A percentile compares a stretch with the other conserved stretches of the same genome.
These are phyloP conservation scores for Aegotheles bennettii DNA, from an alignment of 2,113 vertebrate genomes.

Conservation along the genomic window DNA sequence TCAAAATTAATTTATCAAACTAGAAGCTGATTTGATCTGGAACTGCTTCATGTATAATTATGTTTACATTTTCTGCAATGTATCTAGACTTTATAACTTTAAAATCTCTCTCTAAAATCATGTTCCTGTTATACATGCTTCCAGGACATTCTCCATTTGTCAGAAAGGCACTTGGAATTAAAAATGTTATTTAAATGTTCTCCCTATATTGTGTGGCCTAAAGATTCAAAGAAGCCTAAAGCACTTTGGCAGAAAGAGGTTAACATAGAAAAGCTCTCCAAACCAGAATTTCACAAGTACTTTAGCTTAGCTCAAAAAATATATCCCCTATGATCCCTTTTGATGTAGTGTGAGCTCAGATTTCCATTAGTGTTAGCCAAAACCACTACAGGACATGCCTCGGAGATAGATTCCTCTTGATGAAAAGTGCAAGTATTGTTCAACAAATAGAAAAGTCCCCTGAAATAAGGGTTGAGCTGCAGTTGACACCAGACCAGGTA, in stretches of 20 bases:
- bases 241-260: not conserved
- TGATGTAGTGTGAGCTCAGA: not conserved
- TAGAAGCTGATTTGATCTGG: not conserved
- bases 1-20: not conserved
- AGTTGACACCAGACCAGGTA: not conserved
- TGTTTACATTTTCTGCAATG: not conserved
- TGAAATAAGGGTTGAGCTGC: not conserved
- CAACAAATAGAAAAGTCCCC: not conserved
- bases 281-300: not conserved
- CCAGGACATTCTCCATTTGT: not conserved
- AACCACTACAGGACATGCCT: not conserved
- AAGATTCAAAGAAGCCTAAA: not conserved
- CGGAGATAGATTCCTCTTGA: not conserved
- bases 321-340: not conserved
- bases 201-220: not conserved
- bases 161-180: not conserved
- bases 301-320: not conserved
- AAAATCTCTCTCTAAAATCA: not conserved
- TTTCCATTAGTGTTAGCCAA: not conserved
- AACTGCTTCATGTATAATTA: not conserved
- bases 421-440: not conserved
- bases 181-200: not conserved
- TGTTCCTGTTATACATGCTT: not conserved
- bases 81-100: not conserved
- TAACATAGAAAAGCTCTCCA: not conserved